Percentiles rank a stretch among this genome's conserved stretches.
Conservation (phyloP, 2,888 invertebrate species). For the Cryptophagus acutangulus region DNA sequence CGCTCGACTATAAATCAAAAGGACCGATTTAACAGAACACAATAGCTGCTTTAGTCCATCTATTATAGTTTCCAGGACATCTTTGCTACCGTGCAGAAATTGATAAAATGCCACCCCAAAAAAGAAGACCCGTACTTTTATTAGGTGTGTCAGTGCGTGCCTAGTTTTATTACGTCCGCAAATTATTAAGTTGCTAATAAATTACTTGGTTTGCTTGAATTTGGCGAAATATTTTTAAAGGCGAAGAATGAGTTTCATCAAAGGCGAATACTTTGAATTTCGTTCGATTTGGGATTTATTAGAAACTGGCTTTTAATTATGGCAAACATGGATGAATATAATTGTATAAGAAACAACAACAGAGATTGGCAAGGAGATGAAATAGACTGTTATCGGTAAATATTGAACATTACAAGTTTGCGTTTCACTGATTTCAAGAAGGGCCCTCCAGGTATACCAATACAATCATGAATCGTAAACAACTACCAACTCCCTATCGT, state of each 20-base stretch:
- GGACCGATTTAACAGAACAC: slow-evolving; percentile 36
- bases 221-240: too few relatives aligned
- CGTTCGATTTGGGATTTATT: too few relatives aligned
- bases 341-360: slow-evolving; percentile 2
- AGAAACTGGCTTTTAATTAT: too few relatives aligned
- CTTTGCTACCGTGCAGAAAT: slow-evolving; percentile 23
- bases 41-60: slow-evolving; percentile 36
- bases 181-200: neutral
- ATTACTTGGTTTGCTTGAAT: slow-evolving; percentile 1
- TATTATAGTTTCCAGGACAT: slow-evolving; percentile 32
- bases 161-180: neutral
- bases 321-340: slow-evolving; percentile 5
- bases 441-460: neutral
- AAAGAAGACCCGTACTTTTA: slow-evolving; percentile 24
- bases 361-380: slow-evolving; percentile 1
- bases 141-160: slow-evolving; percentile 10
- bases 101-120: slow-evolving; percentile 23
- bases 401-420: slow-evolving; percentile 9
- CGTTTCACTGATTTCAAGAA: slow-evolving; percentile 8
- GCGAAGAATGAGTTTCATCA: too few relatives aligned
- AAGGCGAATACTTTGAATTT: too few relatives aligned
- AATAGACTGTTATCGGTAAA: slow-evolving; percentile 5
- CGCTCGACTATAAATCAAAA: slow-evolving; percentile 37
- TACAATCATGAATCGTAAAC: slow-evolving; percentile 7
- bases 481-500: slow-evolving; percentile 2